Percentiles rank a stretch among this genome's conserved stretches.
These are phyloP conservation scores for Oreochromis aureus DNA, from an alignment of 2,113 vertebrate genomes.

Conservation along the genomic window DNA sequence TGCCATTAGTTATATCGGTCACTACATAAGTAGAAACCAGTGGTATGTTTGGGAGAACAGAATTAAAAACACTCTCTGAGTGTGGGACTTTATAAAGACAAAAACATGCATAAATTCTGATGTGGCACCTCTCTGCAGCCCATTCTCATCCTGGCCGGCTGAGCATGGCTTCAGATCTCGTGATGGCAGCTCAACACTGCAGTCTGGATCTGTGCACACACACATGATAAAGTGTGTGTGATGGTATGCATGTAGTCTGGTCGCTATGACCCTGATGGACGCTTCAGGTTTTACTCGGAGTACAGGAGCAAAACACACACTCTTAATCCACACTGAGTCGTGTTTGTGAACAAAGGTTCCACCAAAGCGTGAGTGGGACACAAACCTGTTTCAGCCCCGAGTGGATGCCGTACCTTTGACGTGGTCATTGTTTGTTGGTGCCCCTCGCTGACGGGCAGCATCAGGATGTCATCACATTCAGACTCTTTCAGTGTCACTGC, in stretches of 20 bases:
- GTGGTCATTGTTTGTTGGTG: neutral
- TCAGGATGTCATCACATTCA: neutral
- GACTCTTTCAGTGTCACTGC: constrained; percentile 48
- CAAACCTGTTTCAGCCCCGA: neutral
- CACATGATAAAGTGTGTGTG: neutral
- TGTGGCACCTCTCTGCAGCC: neutral
- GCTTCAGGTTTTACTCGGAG: neutral
- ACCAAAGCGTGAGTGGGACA: constrained; percentile 21
- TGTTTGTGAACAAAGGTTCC: constrained; percentile 6
- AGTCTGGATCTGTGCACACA: neutral
- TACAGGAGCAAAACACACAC: no score
- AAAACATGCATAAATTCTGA: constrained; percentile 1
- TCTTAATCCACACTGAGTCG: neutral
- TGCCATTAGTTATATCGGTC: neutral
- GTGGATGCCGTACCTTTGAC: neutral
- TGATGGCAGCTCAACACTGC: neutral
- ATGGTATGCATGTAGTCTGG: neutral
- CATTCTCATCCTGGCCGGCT: neutral
- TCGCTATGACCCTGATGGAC: neutral
- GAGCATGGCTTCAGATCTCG: neutral
- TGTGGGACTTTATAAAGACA: neutral
- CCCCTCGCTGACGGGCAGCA: neutral
- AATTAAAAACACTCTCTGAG: neutral
- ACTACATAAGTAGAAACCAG: neutral
- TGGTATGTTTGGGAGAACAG: neutral